Evolutionary conservation across 2,888 invertebrate genomes (phyloP).

Genomic region (Thysanoteuthis rhombus): DNA sequence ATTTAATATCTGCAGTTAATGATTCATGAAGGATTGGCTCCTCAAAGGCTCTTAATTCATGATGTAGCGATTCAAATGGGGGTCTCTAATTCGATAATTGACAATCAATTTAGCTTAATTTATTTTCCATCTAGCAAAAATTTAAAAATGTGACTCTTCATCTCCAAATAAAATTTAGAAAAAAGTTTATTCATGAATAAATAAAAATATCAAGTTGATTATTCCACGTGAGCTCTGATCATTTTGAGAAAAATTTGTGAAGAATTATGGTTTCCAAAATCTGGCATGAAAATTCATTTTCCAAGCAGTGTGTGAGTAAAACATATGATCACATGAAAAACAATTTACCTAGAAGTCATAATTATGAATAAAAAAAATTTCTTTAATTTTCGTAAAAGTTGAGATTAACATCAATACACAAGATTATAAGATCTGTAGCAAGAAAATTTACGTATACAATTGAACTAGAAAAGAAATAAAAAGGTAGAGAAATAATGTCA

Average conservation of each 20-base stretch:
- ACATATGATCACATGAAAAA: neutral
- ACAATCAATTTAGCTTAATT: slow-evolving; percentile 12
- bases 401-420: neutral
- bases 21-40: neutral
- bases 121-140: neutral
- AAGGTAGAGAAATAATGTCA: too few relatives aligned
- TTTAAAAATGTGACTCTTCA: neutral
- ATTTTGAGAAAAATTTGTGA: neutral
- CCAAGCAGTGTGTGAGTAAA: neutral
- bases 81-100: neutral
- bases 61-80: neutral
- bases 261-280: neutral
- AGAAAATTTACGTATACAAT: neutral
- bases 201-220: neutral
- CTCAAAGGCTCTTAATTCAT: neutral
- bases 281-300: neutral
- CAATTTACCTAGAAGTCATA: neutral
- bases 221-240: neutral
- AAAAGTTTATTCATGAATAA: neutral
- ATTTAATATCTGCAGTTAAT: neutral
- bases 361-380: neutral
- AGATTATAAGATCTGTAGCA: neutral
- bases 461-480: too few relatives aligned
- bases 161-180: neutral
- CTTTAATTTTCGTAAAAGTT: neutral